These are phyloP conservation scores for Magallana gigas DNA, from an alignment of 1,140 invertebrate genomes.

Conservation along the genomic window DNA sequence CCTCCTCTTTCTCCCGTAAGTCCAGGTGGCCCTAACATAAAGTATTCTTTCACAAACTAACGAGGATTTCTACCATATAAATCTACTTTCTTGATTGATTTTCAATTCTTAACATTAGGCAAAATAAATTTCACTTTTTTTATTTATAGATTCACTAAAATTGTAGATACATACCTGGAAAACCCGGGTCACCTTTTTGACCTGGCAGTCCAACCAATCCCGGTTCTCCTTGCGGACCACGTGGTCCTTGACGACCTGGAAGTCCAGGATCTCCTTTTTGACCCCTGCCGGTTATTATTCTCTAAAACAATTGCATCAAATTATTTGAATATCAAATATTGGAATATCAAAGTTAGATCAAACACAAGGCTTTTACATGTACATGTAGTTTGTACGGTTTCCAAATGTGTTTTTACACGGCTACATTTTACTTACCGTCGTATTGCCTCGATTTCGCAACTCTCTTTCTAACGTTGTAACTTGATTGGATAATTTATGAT, in stretches of 20 bases:
- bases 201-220: constrained; percentile 35
- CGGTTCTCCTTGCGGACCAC: constrained; percentile 30
- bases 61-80: too few species aligned
- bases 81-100: too few species aligned
- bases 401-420: too few species aligned
- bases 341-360: too few species aligned
- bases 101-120: too few species aligned
- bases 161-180: not conserved
- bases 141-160: too few species aligned
- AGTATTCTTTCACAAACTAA: too few species aligned
- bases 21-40: not conserved
- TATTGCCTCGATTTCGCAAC: constrained; percentile 20
- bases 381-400: too few species aligned
- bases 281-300: not conserved
- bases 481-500: constrained; percentile 37
- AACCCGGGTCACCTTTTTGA: constrained; percentile 1
- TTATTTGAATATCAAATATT: too few species aligned
- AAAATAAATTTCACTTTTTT: too few species aligned
- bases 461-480: constrained; percentile 42
- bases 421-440: not conserved
- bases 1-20: not conserved
- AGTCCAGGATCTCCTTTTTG: constrained; percentile 17
- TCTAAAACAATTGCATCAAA: not conserved
- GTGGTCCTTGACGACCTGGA: constrained; percentile 39
- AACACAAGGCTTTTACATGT: too few species aligned